Evolutionary conservation across 2,888 invertebrate genomes (phyloP).

Genomic region (Drosophila antonietae): DNA sequence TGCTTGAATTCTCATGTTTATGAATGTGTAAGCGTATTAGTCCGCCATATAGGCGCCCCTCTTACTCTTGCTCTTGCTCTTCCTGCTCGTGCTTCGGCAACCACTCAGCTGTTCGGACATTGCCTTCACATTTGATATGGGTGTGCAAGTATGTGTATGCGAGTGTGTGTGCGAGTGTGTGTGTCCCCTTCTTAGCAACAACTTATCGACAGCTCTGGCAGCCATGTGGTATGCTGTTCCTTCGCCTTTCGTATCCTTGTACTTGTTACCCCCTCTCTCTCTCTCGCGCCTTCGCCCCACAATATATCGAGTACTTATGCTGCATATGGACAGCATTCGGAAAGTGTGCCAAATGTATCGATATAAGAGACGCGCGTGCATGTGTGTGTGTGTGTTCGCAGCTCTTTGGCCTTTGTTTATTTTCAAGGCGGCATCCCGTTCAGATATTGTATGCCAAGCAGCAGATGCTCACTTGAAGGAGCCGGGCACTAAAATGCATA

Average conservation of each 20-base stretch:
- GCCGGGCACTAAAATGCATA: constrained; percentile 45
- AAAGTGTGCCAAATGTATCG: constrained; percentile 60
- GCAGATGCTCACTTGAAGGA: constrained; percentile 52
- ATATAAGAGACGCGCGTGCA: constrained; percentile 22
- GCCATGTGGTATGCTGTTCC: constrained; percentile 42
- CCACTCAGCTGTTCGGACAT: constrained; percentile 38
- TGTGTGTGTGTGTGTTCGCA: constrained; percentile 33
- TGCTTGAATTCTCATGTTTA: constrained; percentile 52
- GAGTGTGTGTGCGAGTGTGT: constrained; percentile 6
- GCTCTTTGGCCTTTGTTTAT: constrained; percentile 41
- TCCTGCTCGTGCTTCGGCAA: background rate
- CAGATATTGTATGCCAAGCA: constrained; percentile 28
- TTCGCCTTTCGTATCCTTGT: constrained; percentile 7
- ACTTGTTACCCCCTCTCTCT: background rate
- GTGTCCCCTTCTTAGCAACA: constrained; percentile 38
- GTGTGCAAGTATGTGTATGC: background rate
- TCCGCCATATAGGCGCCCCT: background rate
- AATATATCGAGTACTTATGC: constrained; percentile 18
- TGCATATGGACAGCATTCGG: constrained; percentile 38
- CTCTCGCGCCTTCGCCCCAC: background rate
- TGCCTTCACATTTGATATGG: constrained; percentile 29
- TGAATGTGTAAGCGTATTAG: constrained; percentile 58
- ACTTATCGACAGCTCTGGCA: constrained; percentile 54
- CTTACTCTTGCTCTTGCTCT: background rate
- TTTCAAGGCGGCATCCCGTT: constrained; percentile 36